phyloP scores from a whole-genome alignment of 2,113 vertebrate genomes.

The Globicephala melas region DNA sequence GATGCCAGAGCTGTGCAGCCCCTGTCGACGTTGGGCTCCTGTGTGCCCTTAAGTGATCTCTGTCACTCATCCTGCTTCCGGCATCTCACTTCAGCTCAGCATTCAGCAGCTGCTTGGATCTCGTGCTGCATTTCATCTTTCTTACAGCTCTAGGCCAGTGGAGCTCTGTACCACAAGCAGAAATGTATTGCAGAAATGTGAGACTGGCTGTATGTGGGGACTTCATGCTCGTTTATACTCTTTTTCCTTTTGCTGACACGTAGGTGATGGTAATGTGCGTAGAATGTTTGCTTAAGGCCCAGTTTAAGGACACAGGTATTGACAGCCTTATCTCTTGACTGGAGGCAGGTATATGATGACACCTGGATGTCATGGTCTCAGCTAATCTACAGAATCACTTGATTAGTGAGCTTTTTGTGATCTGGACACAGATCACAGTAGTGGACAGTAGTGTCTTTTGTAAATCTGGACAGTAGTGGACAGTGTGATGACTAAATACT shows the following conservation, averaged over 20 bases:
- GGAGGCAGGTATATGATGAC: neutral
- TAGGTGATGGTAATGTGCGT: neutral
- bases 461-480: neutral
- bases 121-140: neutral
- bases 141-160: neutral
- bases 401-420: neutral
- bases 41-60: neutral
- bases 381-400: neutral
- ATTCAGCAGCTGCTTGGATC: neutral
- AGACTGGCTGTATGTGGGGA: neutral
- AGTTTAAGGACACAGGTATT: neutral
- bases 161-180: neutral
- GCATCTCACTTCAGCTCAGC: neutral
- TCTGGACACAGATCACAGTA: no score
- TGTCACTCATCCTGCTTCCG: constrained; percentile 29
- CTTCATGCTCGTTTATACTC: neutral
- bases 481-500: neutral
- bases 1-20: neutral
- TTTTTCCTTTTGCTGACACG: neutral
- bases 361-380: neutral
- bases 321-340: neutral
- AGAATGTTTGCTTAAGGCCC: neutral
- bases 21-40: neutral
- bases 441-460: neutral
- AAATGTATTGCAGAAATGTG: neutral